phyloP scores from a whole-genome alignment of 2,888 invertebrate species.

The Sinohyriopsis cumingii region DNA sequence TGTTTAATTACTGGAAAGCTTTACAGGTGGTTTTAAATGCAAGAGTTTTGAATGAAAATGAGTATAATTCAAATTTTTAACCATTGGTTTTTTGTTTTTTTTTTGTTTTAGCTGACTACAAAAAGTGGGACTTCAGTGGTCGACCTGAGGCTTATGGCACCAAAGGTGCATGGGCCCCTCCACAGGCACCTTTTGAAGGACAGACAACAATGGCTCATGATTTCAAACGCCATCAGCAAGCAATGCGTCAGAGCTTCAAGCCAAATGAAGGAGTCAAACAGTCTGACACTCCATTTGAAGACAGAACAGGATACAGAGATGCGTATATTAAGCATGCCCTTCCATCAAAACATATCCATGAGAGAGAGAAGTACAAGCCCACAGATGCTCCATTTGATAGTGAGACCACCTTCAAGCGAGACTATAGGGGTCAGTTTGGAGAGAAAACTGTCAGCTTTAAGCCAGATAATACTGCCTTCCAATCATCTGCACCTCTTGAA shows the following conservation, averaged over 20 bases:
- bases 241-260: slow-evolving; percentile 59
- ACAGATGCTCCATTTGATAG: slow-evolving; percentile 64
- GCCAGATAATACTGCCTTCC: slow-evolving; percentile 64
- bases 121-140: slow-evolving; percentile 60
- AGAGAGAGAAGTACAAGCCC: slow-evolving; percentile 58
- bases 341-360: slow-evolving; percentile 50
- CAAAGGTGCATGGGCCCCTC: slow-evolving; percentile 59
- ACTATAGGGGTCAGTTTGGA: slow-evolving; percentile 56
- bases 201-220: slow-evolving; percentile 68
- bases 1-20: too few relatives aligned
- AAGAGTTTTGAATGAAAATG: not conserved
- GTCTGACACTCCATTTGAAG: slow-evolving; percentile 68
- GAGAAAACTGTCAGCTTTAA: slow-evolving; percentile 61
- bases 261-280: slow-evolving; percentile 60
- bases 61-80: not conserved
- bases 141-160: slow-evolving; percentile 40
- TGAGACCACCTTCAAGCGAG: slow-evolving; percentile 63
- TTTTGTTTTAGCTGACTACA: slow-evolving; percentile 62
- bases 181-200: slow-evolving; percentile 65
- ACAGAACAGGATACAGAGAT: slow-evolving; percentile 66
- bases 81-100: not conserved
- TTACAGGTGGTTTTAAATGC: too few relatives aligned
- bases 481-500: slow-evolving; percentile 67
- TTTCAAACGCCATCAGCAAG: slow-evolving; percentile 57
- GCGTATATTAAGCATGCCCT: slow-evolving; percentile 67